Percentiles rank a stretch among this genome's conserved stretches.
These are phyloP conservation scores for Megalopta genalis DNA, from an alignment of 1,140 invertebrate species.

Conservation along the genomic window DNA sequence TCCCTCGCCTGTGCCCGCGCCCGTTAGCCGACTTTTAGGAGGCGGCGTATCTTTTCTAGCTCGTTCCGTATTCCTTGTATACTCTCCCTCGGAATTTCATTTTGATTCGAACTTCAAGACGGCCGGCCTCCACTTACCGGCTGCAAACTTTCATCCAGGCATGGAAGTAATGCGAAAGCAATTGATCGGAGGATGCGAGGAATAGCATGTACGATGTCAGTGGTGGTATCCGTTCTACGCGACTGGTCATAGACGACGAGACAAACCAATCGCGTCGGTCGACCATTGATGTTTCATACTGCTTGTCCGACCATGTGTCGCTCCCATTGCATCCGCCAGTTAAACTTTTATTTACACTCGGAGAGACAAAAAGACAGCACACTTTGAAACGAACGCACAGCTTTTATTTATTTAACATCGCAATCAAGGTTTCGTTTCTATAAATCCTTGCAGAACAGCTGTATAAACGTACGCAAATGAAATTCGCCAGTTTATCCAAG, in stretches of 20 bases:
- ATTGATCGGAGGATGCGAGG: not conserved
- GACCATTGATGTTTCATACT: not conserved
- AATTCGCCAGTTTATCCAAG: too few species aligned
- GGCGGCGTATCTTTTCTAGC: not conserved
- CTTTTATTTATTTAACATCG: too few species aligned
- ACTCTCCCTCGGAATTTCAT: constrained; percentile 28
- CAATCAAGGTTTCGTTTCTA: too few species aligned
- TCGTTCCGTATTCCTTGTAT: constrained; percentile 27
- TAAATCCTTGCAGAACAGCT: too few species aligned
- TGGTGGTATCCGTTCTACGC: not conserved
- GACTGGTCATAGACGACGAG: not conserved
- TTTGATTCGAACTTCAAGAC: constrained; percentile 33
- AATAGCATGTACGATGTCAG: not conserved
- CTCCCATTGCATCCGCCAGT: too few species aligned
- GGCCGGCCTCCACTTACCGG: constrained; percentile 5
- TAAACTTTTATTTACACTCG: too few species aligned
- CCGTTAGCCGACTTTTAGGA: constrained; percentile 15
- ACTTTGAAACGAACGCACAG: too few species aligned
- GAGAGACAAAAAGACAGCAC: too few species aligned
- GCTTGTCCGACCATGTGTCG: not conserved
- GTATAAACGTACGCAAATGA: too few species aligned
- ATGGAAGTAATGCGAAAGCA: not conserved
- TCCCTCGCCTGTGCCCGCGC: constrained; percentile 6
- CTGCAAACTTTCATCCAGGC: constrained; percentile 9
- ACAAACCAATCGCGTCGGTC: not conserved